Conservation (phyloP, 30 jellyfish, hydroid and myxozoan genomes). For the Mastigias papua region DNA sequence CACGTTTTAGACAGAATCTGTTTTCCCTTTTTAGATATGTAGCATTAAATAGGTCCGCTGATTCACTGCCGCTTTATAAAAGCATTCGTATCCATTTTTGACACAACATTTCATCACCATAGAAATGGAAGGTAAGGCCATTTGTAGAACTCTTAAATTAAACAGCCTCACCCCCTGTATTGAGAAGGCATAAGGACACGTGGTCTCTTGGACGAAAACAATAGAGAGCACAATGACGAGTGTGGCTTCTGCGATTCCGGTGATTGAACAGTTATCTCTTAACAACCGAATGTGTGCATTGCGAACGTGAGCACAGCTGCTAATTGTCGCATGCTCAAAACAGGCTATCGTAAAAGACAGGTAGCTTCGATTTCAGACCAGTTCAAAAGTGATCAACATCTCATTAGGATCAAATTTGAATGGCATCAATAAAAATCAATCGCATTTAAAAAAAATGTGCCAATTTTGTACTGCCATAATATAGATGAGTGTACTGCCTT, state of each 20-base stretch:
- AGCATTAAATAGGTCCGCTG: too few species aligned
- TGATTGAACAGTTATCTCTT: slow-evolving; percentile 76
- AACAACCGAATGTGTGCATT: slow-evolving; percentile 77
- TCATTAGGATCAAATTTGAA: slow-evolving; percentile 57
- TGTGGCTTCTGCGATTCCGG: slow-evolving; percentile 86
- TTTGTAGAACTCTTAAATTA: slow-evolving; percentile 17
- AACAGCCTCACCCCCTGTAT: slow-evolving; percentile 73
- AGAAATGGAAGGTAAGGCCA: slow-evolving; percentile 33
- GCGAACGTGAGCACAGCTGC: slow-evolving; percentile 83
- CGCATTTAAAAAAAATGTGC: not conserved
- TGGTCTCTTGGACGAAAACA: slow-evolving; percentile 67
- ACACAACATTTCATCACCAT: slow-evolving; percentile 45
- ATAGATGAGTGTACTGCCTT: not conserved
- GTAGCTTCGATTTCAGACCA: slow-evolving; percentile 61
- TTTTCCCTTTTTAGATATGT: too few species aligned
- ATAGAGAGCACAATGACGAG: slow-evolving; percentile 72
- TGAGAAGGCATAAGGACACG: slow-evolving; percentile 58
- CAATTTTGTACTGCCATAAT: not conserved
- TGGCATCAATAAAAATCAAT: slow-evolving; percentile 18
- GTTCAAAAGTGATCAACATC: slow-evolving; percentile 65
- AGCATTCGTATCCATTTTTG: slow-evolving; percentile 29
- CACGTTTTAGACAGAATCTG: too few species aligned
- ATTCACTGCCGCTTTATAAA: too few species aligned
- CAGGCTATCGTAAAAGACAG: slow-evolving; percentile 74
- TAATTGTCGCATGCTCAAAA: slow-evolving; percentile 70